Evolutionary conservation across 2,888 invertebrate species (phyloP).

Genomic region (Ptychoptera albimana): DNA sequence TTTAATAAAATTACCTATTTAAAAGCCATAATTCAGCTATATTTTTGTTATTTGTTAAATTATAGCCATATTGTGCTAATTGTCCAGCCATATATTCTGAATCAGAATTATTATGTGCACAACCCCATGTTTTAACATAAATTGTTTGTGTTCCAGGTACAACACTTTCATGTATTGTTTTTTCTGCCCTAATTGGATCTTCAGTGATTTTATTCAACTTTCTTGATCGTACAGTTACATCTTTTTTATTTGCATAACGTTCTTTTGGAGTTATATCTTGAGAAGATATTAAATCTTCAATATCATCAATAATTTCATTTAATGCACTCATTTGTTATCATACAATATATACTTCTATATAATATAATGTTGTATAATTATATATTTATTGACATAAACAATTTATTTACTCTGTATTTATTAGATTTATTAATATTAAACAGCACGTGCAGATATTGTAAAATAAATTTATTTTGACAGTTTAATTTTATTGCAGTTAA

Average conservation of each 20-base stretch:
- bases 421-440: too few relatives aligned
- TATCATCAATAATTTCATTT: constrained; percentile 59
- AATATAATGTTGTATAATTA: too few relatives aligned
- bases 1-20: constrained; percentile 41
- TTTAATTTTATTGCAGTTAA: too few relatives aligned
- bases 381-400: too few relatives aligned
- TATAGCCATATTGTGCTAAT: constrained; percentile 74
- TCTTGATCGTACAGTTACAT: constrained; percentile 48
- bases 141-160: constrained; percentile 62
- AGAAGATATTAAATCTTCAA: constrained; percentile 68
- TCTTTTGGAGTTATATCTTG: constrained; percentile 68
- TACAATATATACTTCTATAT: too few relatives aligned
- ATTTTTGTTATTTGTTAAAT: constrained; percentile 60
- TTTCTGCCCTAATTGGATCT: constrained; percentile 5
- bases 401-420: too few relatives aligned
- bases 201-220: constrained; percentile 24
- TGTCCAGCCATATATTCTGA: constrained; percentile 98
- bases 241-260: constrained; percentile 53
- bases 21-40: constrained; percentile 86
- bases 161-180: constrained; percentile 36
- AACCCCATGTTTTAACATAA: constrained; percentile 92
- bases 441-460: too few relatives aligned
- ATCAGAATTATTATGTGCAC: constrained; percentile 94
- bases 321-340: too few relatives aligned
- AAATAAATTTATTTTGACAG: too few relatives aligned